Base-by-base conservation (phyloP, 1,140 invertebrate genomes). In the Zelostemma sp. region DNA sequence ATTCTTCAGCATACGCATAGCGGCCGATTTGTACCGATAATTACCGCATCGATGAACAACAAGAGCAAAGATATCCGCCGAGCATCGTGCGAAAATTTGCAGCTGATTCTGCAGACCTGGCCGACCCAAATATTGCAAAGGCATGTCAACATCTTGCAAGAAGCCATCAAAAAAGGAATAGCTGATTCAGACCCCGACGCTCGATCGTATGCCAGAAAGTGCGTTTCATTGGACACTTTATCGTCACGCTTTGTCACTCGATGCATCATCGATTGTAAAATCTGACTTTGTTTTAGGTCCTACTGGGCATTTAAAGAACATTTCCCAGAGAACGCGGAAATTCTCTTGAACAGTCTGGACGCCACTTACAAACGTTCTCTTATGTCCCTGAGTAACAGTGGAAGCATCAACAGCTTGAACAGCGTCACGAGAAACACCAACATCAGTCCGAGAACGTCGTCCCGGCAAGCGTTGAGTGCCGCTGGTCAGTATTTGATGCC, bases 1-100 rank as follows among this genome's bases (percentile, higher is more conserved):
- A 94, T 99, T 16, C 92, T 99, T 43, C 90, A 91, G 76, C 89
- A 96, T 85, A 95, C 94, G 15, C 95, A 97, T 79, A 90, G 91
- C 73, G 89, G 90, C 28, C 88, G 96, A 57, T 88, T 98, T 28
- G 90, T 99, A 58, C 95, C 95, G 45, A 92, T 96, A 65, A 90
- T 99, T n/a, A 91, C 91, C 1, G 87, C 89, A 18, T 93, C 93
- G 75, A 77, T 96, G 43, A 89, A 87, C 48, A 93, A 94, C 61
- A 99, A 98, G 81, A 95, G 95, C 57, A 96, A 94, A 87, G 95
- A 98, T 56, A 97, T 98, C 74, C 88, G 97, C 33, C 88, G 91
- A 46, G 88, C 89, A 8, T 88, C 90, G 49, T 96, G 92, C 80
- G 96, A 98, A 82, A 93, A 97, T 77, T 82, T 99, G 18, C 91